phyloP scores from a whole-genome alignment of 1,140 invertebrate genomes.

The Carcinoscorpius rotundicauda region DNA sequence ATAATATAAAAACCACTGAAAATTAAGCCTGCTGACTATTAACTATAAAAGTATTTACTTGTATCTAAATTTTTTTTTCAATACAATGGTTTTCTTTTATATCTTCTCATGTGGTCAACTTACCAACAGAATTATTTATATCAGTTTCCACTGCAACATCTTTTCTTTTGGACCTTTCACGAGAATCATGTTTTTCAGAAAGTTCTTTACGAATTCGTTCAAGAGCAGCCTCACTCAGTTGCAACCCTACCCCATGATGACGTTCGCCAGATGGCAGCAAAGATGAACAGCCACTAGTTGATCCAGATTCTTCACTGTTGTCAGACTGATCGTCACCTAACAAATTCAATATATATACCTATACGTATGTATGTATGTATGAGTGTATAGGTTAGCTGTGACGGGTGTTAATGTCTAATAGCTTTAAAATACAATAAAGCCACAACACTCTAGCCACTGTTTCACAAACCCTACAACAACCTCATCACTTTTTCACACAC shows the following conservation, averaged over 20 bases:
- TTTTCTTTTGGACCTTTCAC: background rate
- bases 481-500: too few species aligned
- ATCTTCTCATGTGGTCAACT: too few species aligned
- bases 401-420: too few species aligned
- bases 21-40: background rate
- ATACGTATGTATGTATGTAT: too few species aligned
- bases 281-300: constrained; percentile 19
- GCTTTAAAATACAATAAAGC: too few species aligned
- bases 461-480: too few species aligned
- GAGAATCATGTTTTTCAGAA: background rate
- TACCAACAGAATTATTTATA: too few species aligned
- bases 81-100: too few species aligned
- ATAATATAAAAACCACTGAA: background rate
- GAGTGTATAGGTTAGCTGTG: too few species aligned
- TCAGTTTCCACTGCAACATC: background rate
- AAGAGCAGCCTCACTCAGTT: background rate
- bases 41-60: background rate
- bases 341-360: background rate
- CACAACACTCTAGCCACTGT: too few species aligned
- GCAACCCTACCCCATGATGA: background rate
- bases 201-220: background rate
- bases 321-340: constrained; percentile 20
- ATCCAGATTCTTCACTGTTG: constrained; percentile 18
- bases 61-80: too few species aligned
- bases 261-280: constrained; percentile 14